These are phyloP conservation scores for Palaemon carinicauda DNA, from an alignment of 1,140 invertebrate genomes.

Conservation along the genomic window DNA sequence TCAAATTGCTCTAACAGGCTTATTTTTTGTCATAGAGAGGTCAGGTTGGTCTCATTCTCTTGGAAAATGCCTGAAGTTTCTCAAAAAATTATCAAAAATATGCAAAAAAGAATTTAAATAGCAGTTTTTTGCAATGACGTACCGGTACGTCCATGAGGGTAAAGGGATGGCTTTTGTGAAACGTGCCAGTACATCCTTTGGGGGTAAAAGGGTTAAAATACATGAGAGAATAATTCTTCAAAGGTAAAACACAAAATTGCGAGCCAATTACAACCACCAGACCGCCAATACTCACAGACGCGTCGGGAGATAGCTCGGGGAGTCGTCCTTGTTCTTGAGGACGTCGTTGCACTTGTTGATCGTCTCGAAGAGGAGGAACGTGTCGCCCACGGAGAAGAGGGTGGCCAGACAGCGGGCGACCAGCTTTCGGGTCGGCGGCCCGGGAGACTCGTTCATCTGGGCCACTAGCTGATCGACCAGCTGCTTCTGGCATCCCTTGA, in stretches of 20 bases:
- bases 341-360: slow-evolving; percentile 99
- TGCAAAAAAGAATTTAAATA: too few species aligned
- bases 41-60: too few species aligned
- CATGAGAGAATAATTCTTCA: too few species aligned
- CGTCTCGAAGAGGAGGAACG: slow-evolving; percentile 95
- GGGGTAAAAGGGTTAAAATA: slow-evolving; percentile 3
- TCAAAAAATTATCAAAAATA: too few species aligned
- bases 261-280: too few species aligned
- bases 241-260: background rate
- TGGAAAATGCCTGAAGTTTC: background rate
- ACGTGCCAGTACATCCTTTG: background rate
- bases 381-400: slow-evolving; percentile 96
- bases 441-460: slow-evolving; percentile 84
- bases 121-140: too few species aligned
- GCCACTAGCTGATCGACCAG: slow-evolving; percentile 91
- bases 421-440: slow-evolving; percentile 90
- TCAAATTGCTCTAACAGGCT: too few species aligned
- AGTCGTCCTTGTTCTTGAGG: slow-evolving; percentile 96
- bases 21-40: too few species aligned
- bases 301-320: slow-evolving; percentile 89
- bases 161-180: too few species aligned
- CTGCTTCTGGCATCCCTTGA: slow-evolving; percentile 96
- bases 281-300: slow-evolving; percentile 86
- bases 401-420: slow-evolving; percentile 92
- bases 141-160: too few species aligned